Conservation (phyloP, 2,888 invertebrate genomes). For the Sesia apiformis region DNA sequence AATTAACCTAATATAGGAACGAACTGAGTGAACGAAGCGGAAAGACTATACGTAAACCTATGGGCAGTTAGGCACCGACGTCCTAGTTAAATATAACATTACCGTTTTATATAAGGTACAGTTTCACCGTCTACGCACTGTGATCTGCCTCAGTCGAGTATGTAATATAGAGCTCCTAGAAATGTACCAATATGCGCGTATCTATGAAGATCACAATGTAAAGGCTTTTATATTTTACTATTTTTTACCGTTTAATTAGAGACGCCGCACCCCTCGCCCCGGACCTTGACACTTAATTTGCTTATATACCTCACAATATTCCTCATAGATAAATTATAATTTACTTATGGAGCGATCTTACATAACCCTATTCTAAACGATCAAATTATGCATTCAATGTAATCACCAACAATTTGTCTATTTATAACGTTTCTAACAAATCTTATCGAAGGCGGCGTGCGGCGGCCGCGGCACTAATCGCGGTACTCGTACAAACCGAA, state of each 20-base stretch:
- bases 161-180: slow-evolving; percentile 57
- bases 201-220: slow-evolving; percentile 68
- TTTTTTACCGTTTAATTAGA: slow-evolving; percentile 55
- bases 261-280: slow-evolving; percentile 60
- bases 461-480: slow-evolving; percentile 13
- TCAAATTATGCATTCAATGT: slow-evolving; percentile 70
- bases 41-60: slow-evolving; percentile 55
- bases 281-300: slow-evolving; percentile 60
- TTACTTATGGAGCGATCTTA: slow-evolving; percentile 73
- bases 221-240: slow-evolving; percentile 54
- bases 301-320: slow-evolving; percentile 58
- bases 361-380: slow-evolving; percentile 72
- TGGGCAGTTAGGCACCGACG: slow-evolving; percentile 54
- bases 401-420: slow-evolving; percentile 63
- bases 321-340: slow-evolving; percentile 70
- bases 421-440: slow-evolving; percentile 65
- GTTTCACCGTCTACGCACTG: slow-evolving; percentile 52
- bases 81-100: slow-evolving; percentile 39
- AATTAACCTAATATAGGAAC: slow-evolving; percentile 66
- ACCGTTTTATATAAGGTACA: slow-evolving; percentile 48
- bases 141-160: slow-evolving; percentile 51
- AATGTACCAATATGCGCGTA: slow-evolving; percentile 60
- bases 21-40: slow-evolving; percentile 31
- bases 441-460: slow-evolving; percentile 33
- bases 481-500: slow-evolving; percentile 43